phyloP scores from a whole-genome alignment of 2,797 vertebrate species.

The Sebastes vulpes region DNA sequence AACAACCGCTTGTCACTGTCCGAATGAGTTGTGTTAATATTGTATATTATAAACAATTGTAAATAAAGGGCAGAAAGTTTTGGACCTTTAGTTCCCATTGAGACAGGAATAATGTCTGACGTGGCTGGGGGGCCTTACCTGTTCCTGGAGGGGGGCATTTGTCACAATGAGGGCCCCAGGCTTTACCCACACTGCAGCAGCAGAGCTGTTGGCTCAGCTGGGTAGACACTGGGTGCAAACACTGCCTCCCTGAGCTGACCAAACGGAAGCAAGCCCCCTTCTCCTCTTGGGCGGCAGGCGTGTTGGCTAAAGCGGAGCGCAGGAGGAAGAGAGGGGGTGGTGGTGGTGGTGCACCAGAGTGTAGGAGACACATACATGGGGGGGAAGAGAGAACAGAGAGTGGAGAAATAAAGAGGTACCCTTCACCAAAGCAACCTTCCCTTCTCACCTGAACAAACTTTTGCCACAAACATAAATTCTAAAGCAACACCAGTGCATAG shows the following conservation, averaged over 20 bases:
- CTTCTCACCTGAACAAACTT: constrained; percentile 3
- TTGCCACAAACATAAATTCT: constrained; percentile 27
- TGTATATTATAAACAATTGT: neutral
- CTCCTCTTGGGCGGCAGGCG: constrained; percentile 91
- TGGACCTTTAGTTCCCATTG: neutral
- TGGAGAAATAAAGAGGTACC: constrained; percentile 74
- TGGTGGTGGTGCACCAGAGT: constrained; percentile 52
- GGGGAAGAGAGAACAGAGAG: constrained; percentile 63
- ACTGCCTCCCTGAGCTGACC: constrained; percentile 93
- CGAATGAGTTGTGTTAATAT: too few species aligned
- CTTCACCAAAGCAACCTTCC: constrained; percentile 66
- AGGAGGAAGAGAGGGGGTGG: neutral
- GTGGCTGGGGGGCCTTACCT: constrained; percentile 87
- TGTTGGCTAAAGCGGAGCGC: constrained; percentile 87
- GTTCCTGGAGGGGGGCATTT: constrained; percentile 96
- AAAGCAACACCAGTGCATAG: constrained; percentile 12
- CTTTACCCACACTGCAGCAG: constrained; percentile 99
- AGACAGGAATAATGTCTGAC: neutral
- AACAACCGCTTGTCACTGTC: too few species aligned
- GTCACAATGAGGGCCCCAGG: constrained; percentile 97
- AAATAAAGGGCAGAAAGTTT: neutral
- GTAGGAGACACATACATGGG: constrained; percentile 60
- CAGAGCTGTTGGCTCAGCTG: constrained; percentile 98
- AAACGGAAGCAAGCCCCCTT: constrained; percentile 97
- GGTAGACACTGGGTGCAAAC: constrained; percentile 96